Evolutionary conservation across 1,140 invertebrate species (phyloP).

Genomic region (Ceratina australensis): DNA sequence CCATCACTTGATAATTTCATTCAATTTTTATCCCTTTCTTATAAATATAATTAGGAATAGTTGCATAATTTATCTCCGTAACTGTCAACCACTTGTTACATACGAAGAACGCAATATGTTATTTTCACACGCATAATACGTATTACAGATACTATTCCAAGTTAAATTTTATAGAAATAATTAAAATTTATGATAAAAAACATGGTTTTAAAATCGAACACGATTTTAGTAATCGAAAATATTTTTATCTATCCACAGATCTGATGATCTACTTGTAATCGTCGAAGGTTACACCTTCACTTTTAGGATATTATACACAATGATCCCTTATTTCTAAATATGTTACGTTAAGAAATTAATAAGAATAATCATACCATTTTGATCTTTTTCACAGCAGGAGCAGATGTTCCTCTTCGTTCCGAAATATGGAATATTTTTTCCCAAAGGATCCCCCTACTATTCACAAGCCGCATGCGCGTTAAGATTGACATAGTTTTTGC

Average conservation of each 20-base stretch:
- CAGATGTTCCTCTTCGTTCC: constrained; percentile 48
- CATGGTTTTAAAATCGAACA: background rate
- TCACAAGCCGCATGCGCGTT: constrained; percentile 35
- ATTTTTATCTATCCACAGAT: background rate
- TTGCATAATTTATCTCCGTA: background rate
- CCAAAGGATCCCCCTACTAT: constrained; percentile 41
- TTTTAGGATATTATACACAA: background rate
- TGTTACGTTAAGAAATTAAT: background rate
- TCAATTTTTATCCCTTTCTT: background rate
- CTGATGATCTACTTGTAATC: background rate
- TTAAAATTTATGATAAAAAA: background rate
- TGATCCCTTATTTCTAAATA: background rate
- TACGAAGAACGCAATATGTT: background rate
- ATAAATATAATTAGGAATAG: background rate
- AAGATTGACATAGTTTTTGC: constrained; percentile 18
- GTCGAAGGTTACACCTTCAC: background rate
- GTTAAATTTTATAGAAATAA: background rate
- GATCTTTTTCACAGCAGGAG: constrained; percentile 53
- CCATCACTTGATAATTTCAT: background rate
- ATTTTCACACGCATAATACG: background rate
- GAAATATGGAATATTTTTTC: constrained; percentile 47
- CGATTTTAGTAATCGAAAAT: background rate
- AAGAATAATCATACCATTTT: constrained; percentile 68
- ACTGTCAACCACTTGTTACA: constrained; percentile 29
- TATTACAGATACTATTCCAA: constrained; percentile 8